Evolutionary conservation across 2,113 vertebrate genomes (phyloP), one percentile per base, ranked within the genome.

Genomic region (Sinocyclocheilus anshuiensis): DNA sequence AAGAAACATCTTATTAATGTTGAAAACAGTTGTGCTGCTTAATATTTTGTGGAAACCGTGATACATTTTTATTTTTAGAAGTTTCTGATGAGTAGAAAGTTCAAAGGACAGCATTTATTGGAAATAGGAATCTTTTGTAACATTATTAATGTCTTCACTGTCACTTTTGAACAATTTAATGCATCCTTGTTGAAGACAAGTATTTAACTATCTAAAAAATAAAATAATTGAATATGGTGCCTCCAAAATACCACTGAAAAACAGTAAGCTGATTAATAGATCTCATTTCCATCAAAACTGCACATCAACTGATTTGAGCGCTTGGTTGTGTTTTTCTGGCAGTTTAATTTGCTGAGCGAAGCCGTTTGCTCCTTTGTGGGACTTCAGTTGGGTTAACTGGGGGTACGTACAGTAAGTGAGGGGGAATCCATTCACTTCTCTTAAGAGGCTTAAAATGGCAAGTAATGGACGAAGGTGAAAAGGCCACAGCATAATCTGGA

Each of bases 401-500:
- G 50, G 74, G 48, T 78, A 29, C 53, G 45, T 42, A 24, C 39
- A 24, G 71, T 42, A 42, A 42, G 29, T 78, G 77, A 78, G 16
- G 77, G 77, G 50, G 77, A 78, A 57, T 78, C 77, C 83, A 55
- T 67, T 16, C 26, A n/a, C 55, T n/a, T n/a, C 87, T 84, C 89
- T 78, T 94, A 94, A 92, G 91, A 94, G 91, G 92, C 91, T 93
- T 94, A 94, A 90, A 90, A 83, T 90, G 84, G 39, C 79, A 84
- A 91, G 90, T 90, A 84, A 91, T 83, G 90, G 91, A 88, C 86
- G 74, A 84, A 91, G 93, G 94, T 92, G 91, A 92, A 90, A 92
- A 91, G 87, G 91, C 89, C 87, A 90, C 87, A 89, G 16, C 63
- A 91, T 92, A 94, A 94, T 93, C 93, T 59, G 29, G 13, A 67